Percentiles rank a stretch among this genome's conserved stretches.
phyloP scores from a whole-genome alignment of 2,797 vertebrate species.

The Schizothorax lantsangensis region DNA sequence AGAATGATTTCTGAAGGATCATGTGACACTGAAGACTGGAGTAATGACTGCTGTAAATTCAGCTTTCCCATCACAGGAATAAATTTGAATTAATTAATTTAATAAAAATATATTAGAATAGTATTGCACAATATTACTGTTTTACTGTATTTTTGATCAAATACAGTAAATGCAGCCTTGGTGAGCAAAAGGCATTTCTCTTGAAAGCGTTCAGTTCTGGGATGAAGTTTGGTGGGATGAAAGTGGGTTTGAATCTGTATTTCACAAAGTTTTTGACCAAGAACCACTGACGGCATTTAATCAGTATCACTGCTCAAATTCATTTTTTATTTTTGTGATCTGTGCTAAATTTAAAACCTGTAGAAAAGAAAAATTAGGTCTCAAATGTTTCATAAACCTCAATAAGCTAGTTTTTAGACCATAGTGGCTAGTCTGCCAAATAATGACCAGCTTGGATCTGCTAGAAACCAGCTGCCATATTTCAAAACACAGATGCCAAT shows the following conservation, averaged over 20 bases:
- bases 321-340: neutral
- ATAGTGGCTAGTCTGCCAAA: neutral
- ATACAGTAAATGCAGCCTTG: neutral
- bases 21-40: neutral
- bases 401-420: neutral
- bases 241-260: neutral
- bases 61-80: neutral
- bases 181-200: neutral
- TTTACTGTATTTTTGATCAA: neutral
- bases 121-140: neutral
- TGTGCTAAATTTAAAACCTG: neutral
- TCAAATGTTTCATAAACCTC: neutral
- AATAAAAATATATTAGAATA: neutral
- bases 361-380: neutral
- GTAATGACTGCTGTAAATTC: neutral
- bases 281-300: neutral
- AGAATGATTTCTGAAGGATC: neutral
- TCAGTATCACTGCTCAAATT: neutral
- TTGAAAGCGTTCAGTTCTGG: neutral
- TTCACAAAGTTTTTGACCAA: neutral
- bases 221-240: neutral
- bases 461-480: neutral
- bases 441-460: neutral
- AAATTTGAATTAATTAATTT: neutral
- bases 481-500: neutral